Conservation (phyloP, 2,113 vertebrate genomes). For the Gobiocypris rarus region DNA sequence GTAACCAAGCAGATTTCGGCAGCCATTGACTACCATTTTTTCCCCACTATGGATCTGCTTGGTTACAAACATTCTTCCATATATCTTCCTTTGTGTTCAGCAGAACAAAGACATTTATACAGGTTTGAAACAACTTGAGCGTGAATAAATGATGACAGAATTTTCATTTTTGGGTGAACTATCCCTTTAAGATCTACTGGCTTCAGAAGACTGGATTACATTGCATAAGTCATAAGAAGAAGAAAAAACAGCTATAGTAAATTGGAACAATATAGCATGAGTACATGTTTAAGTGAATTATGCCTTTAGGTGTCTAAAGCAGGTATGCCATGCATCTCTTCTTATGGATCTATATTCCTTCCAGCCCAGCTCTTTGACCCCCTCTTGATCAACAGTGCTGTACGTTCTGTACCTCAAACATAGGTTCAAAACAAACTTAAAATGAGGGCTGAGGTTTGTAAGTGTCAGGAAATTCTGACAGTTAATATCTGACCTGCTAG, state of each 20-base stretch:
- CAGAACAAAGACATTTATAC: no score
- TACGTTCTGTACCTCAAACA: background rate
- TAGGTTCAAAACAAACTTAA: background rate
- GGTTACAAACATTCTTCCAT: no score
- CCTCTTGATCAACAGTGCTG: background rate
- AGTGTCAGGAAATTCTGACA: background rate
- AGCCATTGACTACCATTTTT: no score
- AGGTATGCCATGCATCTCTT: background rate
- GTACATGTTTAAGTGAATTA: background rate
- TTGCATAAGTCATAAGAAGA: background rate
- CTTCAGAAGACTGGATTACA: background rate
- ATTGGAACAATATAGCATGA: background rate
- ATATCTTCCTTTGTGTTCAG: no score
- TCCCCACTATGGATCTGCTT: no score
- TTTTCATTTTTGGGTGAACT: no score
- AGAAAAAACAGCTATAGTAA: background rate
- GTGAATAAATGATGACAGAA: no score
- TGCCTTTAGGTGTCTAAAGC: background rate
- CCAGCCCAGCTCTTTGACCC: background rate
- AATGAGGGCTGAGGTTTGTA: background rate
- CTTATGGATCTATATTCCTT: background rate
- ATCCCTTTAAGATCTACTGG: no score
- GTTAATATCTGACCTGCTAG: slow-evolving; percentile 7
- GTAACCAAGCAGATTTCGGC: no score
- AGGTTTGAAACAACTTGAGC: no score